phyloP scores from a whole-genome alignment of 2,888 invertebrate genomes.

The Craniophora ligustri region DNA sequence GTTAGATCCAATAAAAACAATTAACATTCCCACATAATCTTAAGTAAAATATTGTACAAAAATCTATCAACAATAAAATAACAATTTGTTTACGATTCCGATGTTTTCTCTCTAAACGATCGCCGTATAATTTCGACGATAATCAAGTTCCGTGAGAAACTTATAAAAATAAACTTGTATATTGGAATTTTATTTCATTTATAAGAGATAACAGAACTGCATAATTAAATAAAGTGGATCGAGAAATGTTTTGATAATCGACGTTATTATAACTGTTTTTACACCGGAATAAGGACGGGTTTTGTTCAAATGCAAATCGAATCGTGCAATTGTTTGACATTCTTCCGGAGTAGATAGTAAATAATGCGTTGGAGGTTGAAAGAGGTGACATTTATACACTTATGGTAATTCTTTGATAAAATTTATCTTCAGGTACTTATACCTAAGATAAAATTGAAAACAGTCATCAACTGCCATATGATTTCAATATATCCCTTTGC shows the following conservation, averaged over 20 bases:
- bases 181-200: slow-evolving; percentile 48
- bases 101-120: slow-evolving; percentile 39
- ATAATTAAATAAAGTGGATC: slow-evolving; percentile 51
- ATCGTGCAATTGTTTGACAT: slow-evolving; percentile 1
- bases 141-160: slow-evolving; percentile 49
- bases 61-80: slow-evolving; percentile 19
- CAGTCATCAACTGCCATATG: no score
- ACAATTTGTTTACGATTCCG: slow-evolving; percentile 32
- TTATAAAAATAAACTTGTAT: slow-evolving; percentile 43
- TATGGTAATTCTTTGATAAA: slow-evolving; percentile 6
- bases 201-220: slow-evolving; percentile 43
- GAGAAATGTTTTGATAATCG: slow-evolving; percentile 51
- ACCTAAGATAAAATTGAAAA: neutral
- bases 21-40: neutral
- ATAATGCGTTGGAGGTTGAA: slow-evolving; percentile 16
- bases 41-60: neutral
- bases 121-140: slow-evolving; percentile 30
- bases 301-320: slow-evolving; percentile 10
- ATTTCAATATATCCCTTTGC: slow-evolving; percentile 8
- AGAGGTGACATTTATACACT: neutral
- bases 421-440: neutral
- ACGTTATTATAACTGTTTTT: slow-evolving; percentile 47
- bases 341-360: slow-evolving; percentile 14
- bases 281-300: slow-evolving; percentile 33
- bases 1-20: neutral